Evolutionary conservation across 1,140 invertebrate genomes (phyloP).

Genomic region (Drosophila sp.): DNA sequence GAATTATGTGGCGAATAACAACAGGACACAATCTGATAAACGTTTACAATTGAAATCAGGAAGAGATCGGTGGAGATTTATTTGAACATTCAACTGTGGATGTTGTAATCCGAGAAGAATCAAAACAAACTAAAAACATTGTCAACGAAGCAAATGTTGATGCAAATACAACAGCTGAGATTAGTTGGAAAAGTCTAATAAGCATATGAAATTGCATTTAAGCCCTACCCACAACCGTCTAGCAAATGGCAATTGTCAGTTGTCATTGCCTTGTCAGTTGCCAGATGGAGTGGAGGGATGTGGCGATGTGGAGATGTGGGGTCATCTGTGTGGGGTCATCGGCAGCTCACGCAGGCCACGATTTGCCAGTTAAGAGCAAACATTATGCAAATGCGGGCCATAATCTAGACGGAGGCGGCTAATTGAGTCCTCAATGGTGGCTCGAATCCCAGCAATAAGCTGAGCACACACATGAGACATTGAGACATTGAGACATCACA

Average conservation of each 20-base stretch:
- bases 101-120: too few relatives aligned
- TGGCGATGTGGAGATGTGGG: neutral
- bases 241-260: constrained; percentile 40
- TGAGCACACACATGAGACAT: constrained; percentile 5
- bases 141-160: neutral
- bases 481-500: too few relatives aligned
- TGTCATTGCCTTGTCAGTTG: too few relatives aligned
- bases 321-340: constrained; percentile 41
- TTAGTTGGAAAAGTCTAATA: constrained; percentile 15
- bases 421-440: constrained; percentile 64
- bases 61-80: too few relatives aligned
- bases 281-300: neutral
- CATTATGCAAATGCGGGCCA: constrained; percentile 65
- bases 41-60: too few relatives aligned
- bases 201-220: constrained; percentile 31
- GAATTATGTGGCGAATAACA: too few relatives aligned
- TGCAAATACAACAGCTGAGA: neutral
- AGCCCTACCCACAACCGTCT: constrained; percentile 26
- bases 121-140: too few relatives aligned
- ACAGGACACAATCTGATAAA: too few relatives aligned
- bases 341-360: constrained; percentile 54
- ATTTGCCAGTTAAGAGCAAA: constrained; percentile 31
- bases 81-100: too few relatives aligned
- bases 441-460: constrained; percentile 1
- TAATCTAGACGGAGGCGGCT: constrained; percentile 58